phyloP scores from a whole-genome alignment of 2,888 invertebrate species.

The Cylloceria caligata region DNA sequence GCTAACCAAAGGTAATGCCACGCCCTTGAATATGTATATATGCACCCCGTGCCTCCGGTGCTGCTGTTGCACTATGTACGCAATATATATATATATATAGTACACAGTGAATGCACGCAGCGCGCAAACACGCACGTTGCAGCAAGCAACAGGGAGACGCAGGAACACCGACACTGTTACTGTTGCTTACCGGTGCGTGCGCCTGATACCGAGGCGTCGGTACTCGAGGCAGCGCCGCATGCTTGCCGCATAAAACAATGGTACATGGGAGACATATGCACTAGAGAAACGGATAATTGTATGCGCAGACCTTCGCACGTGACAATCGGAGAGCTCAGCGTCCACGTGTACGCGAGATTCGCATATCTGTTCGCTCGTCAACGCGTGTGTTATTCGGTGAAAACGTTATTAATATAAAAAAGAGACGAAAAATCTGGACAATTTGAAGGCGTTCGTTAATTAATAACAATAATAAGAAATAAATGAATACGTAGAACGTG shows the following conservation, averaged over 20 bases:
- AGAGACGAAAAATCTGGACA: background rate
- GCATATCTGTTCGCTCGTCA: background rate
- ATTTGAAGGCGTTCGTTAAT: background rate
- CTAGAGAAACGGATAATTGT: slow-evolving; percentile 31
- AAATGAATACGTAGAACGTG: too few relatives aligned
- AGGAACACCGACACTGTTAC: slow-evolving; percentile 6
- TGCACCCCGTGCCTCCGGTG: slow-evolving; percentile 14
- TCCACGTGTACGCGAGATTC: background rate
- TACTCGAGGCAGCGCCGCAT: slow-evolving; percentile 17
- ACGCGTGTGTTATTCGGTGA: background rate
- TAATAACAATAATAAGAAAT: too few relatives aligned
- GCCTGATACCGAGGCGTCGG: slow-evolving; percentile 44
- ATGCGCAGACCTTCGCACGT: slow-evolving; percentile 50
- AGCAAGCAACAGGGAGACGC: background rate
- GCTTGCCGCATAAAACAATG: slow-evolving; percentile 39
- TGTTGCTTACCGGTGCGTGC: slow-evolving; percentile 45
- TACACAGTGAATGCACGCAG: slow-evolving; percentile 5
- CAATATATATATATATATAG: slow-evolving; percentile 24
- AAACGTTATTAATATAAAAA: background rate
- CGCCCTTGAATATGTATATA: slow-evolving; percentile 68
- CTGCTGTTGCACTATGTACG: slow-evolving; percentile 11
- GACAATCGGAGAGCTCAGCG: slow-evolving; percentile 27
- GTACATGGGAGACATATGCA: slow-evolving; percentile 29
- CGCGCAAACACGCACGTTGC: slow-evolving; percentile 26
- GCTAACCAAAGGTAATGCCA: slow-evolving; percentile 70